Base-by-base conservation (phyloP, 2,797 vertebrate species). In the Labroides dimidiatus region DNA sequence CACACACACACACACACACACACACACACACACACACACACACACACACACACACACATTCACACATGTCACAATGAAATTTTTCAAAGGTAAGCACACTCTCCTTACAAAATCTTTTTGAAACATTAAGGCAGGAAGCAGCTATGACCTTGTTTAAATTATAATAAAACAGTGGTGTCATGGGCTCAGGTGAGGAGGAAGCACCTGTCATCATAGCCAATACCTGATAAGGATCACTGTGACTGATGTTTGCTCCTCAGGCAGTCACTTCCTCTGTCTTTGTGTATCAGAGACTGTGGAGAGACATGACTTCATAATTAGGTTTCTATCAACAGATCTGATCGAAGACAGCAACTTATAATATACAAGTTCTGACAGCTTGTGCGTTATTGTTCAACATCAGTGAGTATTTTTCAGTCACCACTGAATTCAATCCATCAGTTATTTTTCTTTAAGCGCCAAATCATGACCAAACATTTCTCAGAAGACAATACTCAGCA, bases 121-220 rank as follows among this genome's bases (percentile, higher is more conserved):
- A 45, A 3, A 39, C 37, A 12, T 12, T 39, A 33, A 33, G 30
- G 30, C 30, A 33, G 6, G 3, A 27, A 6, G 27, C 27, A 27
- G 27, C 27, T 3, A 27, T 27, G 3, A 27, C 6, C 27, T 27
- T 27, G 6, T 3, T 27, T 6, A 27, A 27, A 27, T 27, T 3
- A 27, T 27, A 27, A 27, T 27, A 27, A 27, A 27, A 27, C 27
- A 0, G 47, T 62, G 19, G 56, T 33, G 8, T 2, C 17, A 21
- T 15, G 48, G 5, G 67, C 6, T 16, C 54, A 78, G 68, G 68
- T 64, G 19, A 72, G 37, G n/a, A 72, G 63, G 72, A 72, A 72
- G 62, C 52, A 10, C 42, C 44, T 66, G 56, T 76, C 66, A 58
- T 45, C 51, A 54, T 39, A 21, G 17, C 27, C 47, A 50, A 57